phyloP scores from a whole-genome alignment of 2,113 vertebrate genomes.

The Desmodus rotundus region DNA sequence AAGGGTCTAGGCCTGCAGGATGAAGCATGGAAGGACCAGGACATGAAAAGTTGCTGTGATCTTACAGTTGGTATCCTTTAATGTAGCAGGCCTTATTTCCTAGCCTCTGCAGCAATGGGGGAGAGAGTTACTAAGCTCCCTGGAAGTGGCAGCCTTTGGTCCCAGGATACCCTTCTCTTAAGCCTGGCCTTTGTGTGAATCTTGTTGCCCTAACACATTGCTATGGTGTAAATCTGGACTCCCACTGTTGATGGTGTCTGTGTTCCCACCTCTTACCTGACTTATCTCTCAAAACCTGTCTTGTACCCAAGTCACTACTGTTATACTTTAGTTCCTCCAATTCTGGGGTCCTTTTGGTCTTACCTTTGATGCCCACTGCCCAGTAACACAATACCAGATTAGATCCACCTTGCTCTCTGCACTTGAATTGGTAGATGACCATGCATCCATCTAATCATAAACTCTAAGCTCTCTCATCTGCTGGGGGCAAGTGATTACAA shows the following conservation, averaged over 20 bases:
- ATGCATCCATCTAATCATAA: neutral
- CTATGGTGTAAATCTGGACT: neutral
- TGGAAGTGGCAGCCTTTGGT: neutral
- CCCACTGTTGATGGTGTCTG: neutral
- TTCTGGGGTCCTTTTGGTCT: slow-evolving; percentile 14
- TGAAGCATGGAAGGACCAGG: neutral
- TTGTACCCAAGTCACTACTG: neutral
- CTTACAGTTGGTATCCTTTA: neutral
- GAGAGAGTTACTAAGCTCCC: neutral
- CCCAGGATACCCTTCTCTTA: neutral
- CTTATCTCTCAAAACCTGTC: neutral
- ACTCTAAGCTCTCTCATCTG: neutral
- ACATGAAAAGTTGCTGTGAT: neutral
- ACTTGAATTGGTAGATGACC: neutral
- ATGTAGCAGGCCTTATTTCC: neutral
- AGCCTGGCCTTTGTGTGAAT: neutral
- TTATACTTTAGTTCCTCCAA: neutral
- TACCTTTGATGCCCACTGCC: neutral
- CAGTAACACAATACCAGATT: neutral
- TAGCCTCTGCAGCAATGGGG: neutral
- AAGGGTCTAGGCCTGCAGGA: neutral
- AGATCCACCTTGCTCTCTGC: neutral
- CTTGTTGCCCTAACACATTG: neutral
- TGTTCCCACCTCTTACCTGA: neutral
- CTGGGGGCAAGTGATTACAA: neutral